Percentiles rank a stretch among this genome's conserved stretches.
Evolutionary conservation across 1,140 invertebrate genomes (phyloP).

Genomic region (Campoletis sonorensis): DNA sequence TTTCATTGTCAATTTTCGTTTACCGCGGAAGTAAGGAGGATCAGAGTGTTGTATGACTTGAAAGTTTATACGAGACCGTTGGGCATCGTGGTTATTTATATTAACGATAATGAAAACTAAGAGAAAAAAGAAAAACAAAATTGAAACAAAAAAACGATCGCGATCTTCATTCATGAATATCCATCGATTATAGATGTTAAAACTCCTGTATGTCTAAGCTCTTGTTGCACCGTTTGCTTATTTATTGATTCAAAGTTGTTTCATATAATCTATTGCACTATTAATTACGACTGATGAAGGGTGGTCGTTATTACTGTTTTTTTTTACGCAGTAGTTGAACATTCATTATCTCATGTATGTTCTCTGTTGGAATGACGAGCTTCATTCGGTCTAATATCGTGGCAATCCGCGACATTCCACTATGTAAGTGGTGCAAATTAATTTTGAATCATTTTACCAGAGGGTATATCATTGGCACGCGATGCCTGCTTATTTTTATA

Average conservation of each 20-base stretch:
- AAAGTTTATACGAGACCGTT: constrained; percentile 41
- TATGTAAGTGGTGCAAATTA: constrained; percentile 71
- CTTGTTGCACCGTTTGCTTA: constrained; percentile 73
- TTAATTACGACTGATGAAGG: constrained; percentile 66
- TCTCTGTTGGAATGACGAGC: constrained; percentile 57
- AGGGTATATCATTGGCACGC: constrained; percentile 69
- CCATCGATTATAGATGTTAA: constrained; percentile 46
- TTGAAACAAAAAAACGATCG: constrained; percentile 1
- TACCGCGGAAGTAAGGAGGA: constrained; percentile 19
- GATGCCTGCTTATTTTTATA: constrained; percentile 75
- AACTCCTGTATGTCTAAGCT: constrained; percentile 67
- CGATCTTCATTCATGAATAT: constrained; percentile 50
- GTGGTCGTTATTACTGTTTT: constrained; percentile 57
- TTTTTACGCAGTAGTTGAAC: constrained; percentile 36
- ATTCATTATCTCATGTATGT: neutral
- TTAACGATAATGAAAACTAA: constrained; percentile 53
- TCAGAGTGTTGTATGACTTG: constrained; percentile 34
- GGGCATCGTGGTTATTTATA: constrained; percentile 62
- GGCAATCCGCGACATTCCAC: constrained; percentile 73
- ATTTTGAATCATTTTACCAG: constrained; percentile 63
- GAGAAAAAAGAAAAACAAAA: constrained; percentile 38
- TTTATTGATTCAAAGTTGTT: constrained; percentile 70
- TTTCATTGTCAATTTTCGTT: neutral
- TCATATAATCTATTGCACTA: constrained; percentile 67
- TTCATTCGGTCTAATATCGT: constrained; percentile 70